These are phyloP conservation scores for Ptilodon capucinus DNA, from an alignment of 2,888 invertebrate species.

Conservation along the genomic window DNA sequence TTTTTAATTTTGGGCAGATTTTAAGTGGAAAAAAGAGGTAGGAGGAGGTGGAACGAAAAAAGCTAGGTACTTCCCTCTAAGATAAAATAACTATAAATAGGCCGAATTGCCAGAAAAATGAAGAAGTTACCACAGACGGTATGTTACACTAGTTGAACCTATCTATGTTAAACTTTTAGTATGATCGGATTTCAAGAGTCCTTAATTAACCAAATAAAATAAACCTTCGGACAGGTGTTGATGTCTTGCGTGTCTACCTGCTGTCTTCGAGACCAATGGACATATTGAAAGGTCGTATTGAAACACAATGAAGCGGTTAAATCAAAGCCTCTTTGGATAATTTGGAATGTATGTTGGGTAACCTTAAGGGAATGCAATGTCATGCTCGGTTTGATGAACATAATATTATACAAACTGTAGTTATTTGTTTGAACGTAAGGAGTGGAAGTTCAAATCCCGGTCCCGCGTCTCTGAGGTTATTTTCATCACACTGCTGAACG, in stretches of 20 bases:
- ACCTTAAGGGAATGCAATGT: neutral
- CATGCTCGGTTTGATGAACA: neutral
- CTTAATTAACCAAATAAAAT: conserved; percentile 7
- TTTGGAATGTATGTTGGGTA: neutral
- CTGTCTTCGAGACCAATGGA: conserved; percentile 12
- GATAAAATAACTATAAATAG: too few species aligned
- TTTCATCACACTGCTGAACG: too few species aligned
- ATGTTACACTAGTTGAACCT: conserved; percentile 5
- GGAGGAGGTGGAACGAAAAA: too few species aligned
- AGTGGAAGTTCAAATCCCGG: too few species aligned
- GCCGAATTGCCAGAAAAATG: too few species aligned
- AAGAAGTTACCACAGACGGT: too few species aligned
- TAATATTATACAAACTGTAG: neutral
- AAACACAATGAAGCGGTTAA: conserved; percentile 12
- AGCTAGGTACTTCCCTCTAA: too few species aligned
- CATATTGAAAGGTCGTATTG: conserved; percentile 13
- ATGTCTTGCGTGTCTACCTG: conserved; percentile 30
- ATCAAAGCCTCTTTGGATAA: conserved; percentile 18
- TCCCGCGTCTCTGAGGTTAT: too few species aligned
- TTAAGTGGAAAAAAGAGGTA: too few species aligned
- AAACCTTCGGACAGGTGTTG: conserved; percentile 17
- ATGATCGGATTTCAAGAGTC: conserved; percentile 2
- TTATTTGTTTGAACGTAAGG: too few species aligned
- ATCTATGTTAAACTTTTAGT: conserved; percentile 9
- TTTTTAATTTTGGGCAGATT: too few species aligned